Evolutionary conservation across 2,797 vertebrate genomes (phyloP).

Genomic region (Crenuchus spilurus): DNA sequence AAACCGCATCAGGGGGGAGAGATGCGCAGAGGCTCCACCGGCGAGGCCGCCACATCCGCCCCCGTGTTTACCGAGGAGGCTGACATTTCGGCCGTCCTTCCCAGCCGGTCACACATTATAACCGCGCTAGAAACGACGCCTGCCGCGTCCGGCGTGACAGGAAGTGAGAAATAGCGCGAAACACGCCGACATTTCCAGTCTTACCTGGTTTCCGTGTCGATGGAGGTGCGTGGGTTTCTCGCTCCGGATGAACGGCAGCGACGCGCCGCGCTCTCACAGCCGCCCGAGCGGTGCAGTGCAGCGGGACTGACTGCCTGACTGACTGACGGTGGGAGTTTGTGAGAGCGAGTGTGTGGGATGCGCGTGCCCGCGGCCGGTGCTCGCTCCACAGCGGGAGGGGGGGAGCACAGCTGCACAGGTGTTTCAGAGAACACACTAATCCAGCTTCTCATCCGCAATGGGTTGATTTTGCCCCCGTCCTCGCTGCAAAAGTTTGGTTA

Average conservation of each 20-base stretch:
- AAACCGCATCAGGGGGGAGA: slow-evolving; percentile 72
- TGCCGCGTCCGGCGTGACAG: slow-evolving; percentile 4
- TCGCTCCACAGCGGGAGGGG: slow-evolving; percentile 33
- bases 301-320: slow-evolving; percentile 26
- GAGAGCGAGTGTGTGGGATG: neutral
- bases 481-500: too few species aligned
- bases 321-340: neutral
- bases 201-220: slow-evolving; percentile 67
- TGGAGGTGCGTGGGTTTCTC: slow-evolving; percentile 29
- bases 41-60: neutral
- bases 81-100: slow-evolving; percentile 8
- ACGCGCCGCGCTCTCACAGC: slow-evolving; percentile 36
- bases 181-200: slow-evolving; percentile 19
- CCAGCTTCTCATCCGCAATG: neutral
- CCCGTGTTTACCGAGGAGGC: slow-evolving; percentile 27
- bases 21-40: slow-evolving; percentile 60
- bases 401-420: slow-evolving; percentile 47
- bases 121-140: slow-evolving; percentile 11
- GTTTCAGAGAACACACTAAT: slow-evolving; percentile 9
- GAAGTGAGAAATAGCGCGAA: neutral
- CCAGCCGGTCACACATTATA: neutral
- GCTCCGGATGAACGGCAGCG: slow-evolving; percentile 58
- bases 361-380: slow-evolving; percentile 46
- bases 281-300: slow-evolving; percentile 51
- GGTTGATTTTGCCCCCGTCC: too few species aligned